phyloP scores from a whole-genome alignment of 2,888 invertebrate species.

The Erebia ligea region DNA sequence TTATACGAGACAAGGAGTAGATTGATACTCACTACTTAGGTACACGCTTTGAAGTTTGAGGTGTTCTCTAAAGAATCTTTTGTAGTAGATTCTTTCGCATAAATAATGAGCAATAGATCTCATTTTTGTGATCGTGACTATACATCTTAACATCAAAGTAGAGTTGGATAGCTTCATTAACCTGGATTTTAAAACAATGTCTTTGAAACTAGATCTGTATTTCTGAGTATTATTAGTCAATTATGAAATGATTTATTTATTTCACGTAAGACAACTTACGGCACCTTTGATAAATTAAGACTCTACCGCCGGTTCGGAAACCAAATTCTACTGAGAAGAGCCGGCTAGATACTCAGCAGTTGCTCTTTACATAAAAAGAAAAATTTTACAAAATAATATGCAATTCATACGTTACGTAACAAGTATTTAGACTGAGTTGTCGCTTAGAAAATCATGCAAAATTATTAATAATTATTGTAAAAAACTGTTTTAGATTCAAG shows the following conservation, averaged over 20 bases:
- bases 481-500: too few relatives aligned
- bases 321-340: too few relatives aligned
- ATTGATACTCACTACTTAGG: background rate
- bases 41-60: constrained; percentile 5
- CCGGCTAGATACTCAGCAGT: too few relatives aligned
- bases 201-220: background rate
- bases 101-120: constrained; percentile 9
- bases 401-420: background rate
- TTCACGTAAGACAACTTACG: too few relatives aligned
- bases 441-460: too few relatives aligned
- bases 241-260: too few relatives aligned
- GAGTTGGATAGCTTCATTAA: constrained; percentile 24
- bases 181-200: constrained; percentile 30
- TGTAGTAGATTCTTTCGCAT: background rate
- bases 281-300: too few relatives aligned
- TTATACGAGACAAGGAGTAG: background rate
- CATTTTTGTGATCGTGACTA: constrained; percentile 1
- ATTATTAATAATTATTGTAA: too few relatives aligned
- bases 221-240: background rate
- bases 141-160: constrained; percentile 31
- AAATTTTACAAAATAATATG: too few relatives aligned
- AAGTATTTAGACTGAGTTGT: too few relatives aligned
- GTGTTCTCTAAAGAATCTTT: constrained; percentile 7
- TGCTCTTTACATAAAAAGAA: too few relatives aligned
- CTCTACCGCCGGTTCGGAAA: too few relatives aligned